Evolutionary conservation across 2,797 vertebrate species (phyloP).

Genomic region (Arnoldichthys spilopterus): DNA sequence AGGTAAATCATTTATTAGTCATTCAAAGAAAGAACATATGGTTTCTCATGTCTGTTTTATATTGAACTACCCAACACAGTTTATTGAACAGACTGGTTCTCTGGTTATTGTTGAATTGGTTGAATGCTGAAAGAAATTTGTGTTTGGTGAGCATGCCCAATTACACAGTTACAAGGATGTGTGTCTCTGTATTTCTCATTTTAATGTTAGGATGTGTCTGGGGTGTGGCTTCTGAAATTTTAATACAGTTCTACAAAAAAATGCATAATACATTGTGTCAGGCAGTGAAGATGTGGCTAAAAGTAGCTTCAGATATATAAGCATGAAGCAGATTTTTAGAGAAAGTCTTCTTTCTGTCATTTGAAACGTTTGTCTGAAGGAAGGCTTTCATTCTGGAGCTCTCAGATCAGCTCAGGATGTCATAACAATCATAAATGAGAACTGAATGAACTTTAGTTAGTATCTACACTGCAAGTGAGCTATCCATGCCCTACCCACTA

Average conservation of each 20-base stretch:
- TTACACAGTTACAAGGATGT: constrained; percentile 10
- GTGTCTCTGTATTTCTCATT: constrained; percentile 24
- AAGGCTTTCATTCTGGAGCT: background rate
- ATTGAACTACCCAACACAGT: constrained; percentile 2
- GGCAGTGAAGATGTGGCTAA: constrained; percentile 30
- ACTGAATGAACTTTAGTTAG: background rate
- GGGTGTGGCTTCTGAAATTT: constrained; percentile 15
- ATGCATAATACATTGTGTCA: constrained; percentile 31
- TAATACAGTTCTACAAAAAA: constrained; percentile 10
- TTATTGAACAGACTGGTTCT: background rate
- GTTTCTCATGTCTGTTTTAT: too few relatives aligned
- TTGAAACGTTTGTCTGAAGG: background rate
- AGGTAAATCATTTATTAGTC: background rate
- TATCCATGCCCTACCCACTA: too few relatives aligned
- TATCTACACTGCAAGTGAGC: background rate
- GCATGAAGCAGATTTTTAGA: constrained; percentile 40
- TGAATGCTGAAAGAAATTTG: background rate
- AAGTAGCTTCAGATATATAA: constrained; percentile 15
- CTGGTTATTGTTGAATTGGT: background rate
- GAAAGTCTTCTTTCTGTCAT: constrained; percentile 36
- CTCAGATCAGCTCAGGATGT: background rate
- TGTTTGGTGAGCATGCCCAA: constrained; percentile 5
- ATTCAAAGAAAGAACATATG: constrained; percentile 5
- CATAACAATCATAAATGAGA: background rate
- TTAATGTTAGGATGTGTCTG: constrained; percentile 15